phyloP scores from a whole-genome alignment of 2,113 vertebrate genomes.

The Petromus typicus region DNA sequence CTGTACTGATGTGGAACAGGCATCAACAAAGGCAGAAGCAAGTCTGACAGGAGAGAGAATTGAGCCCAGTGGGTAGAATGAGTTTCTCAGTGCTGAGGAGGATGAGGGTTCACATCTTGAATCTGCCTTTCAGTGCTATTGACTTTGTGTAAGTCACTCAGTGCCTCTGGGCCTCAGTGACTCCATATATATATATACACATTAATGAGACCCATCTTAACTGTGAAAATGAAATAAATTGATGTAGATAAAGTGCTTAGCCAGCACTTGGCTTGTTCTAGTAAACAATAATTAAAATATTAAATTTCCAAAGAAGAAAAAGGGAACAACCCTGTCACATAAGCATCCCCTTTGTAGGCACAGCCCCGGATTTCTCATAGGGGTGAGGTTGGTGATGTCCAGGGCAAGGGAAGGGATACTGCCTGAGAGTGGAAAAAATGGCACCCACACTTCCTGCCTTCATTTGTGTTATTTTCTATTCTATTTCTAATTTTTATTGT shows the following conservation, averaged over 20 bases:
- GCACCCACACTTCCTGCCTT: not conserved
- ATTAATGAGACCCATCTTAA: not conserved
- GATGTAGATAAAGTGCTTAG: not conserved
- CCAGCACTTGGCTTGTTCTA: not conserved
- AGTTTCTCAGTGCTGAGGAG: not conserved
- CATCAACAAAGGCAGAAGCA: not conserved
- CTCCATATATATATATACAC: not conserved
- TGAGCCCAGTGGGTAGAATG: not conserved
- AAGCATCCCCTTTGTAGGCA: not conserved
- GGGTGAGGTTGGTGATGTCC: too few relatives aligned
- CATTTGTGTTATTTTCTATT: not conserved
- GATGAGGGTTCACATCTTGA: not conserved
- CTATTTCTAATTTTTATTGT: not conserved
- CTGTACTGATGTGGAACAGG: rapidly evolving
- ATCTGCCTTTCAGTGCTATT: not conserved
- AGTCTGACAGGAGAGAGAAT: not conserved
- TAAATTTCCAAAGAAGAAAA: not conserved
- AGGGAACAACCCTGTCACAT: not conserved
- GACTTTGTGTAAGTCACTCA: not conserved
- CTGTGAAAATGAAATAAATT: constrained; percentile 16
- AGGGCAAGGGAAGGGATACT: too few relatives aligned
- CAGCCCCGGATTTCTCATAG: not conserved
- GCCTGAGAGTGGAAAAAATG: not conserved
- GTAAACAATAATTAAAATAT: constrained; percentile 6
- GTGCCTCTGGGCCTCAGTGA: not conserved